Conservation (phyloP, 2,113 vertebrate species). For the human region GRCh38 chr7:111393001-111393500, state of each 20-base stretch:
- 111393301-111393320: not conserved
- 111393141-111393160: not conserved
- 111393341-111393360: not conserved
- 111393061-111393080: not conserved
- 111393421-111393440: not conserved
- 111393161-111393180: not conserved
- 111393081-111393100: not conserved
- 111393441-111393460: not conserved
- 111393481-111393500: not conserved
- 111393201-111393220: not conserved
- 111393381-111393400: not conserved
- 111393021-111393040: not conserved
- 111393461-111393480: not conserved
- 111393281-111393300: not conserved
- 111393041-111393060: not conserved
- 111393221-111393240: not conserved
- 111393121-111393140: not conserved
- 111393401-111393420: not conserved
- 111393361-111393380: not conserved
- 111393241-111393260: not conserved
- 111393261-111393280: constrained; percentile 3
- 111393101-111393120: not conserved
- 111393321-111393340: not conserved
- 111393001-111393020: not conserved
- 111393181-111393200: not conserved